A percentile compares a stretch with the other conserved stretches of the same genome.
Conservation (phyloP, 2,113 vertebrate species). For the Anseranas semipalmata region DNA sequence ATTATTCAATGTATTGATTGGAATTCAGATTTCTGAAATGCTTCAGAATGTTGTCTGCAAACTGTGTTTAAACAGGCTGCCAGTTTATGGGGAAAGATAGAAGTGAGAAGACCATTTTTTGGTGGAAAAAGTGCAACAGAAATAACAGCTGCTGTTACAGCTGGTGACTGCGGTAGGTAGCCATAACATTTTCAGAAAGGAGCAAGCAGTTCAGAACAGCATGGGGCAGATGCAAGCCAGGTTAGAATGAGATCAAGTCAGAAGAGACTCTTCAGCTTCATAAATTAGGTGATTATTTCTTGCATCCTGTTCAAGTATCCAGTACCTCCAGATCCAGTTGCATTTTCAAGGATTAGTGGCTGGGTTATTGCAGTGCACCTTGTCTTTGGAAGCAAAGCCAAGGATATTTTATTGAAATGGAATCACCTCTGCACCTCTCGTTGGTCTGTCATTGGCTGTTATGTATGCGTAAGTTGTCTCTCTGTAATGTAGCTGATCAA, state of each 20-base stretch:
- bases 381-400: background rate
- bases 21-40: background rate
- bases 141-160: slow-evolving; percentile 29
- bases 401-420: background rate
- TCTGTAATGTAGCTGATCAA: background rate
- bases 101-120: background rate
- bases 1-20: background rate
- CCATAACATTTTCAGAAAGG: background rate
- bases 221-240: background rate
- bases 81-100: background rate
- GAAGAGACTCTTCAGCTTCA: background rate
- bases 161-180: slow-evolving; percentile 8
- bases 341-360: background rate
- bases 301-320: background rate
- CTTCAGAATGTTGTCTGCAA: background rate
- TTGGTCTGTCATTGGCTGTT: background rate
- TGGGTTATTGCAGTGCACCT: background rate
- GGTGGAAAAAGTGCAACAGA: background rate
- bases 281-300: slow-evolving; percentile 1
- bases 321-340: background rate
- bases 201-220: background rate
- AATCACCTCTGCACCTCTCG: background rate
- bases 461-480: background rate
- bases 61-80: background rate
- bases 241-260: background rate